Evolutionary conservation across 2,888 invertebrate species (phyloP), one percentile per base, ranked within the genome.

Genomic region (Cerastis leucographa): DNA sequence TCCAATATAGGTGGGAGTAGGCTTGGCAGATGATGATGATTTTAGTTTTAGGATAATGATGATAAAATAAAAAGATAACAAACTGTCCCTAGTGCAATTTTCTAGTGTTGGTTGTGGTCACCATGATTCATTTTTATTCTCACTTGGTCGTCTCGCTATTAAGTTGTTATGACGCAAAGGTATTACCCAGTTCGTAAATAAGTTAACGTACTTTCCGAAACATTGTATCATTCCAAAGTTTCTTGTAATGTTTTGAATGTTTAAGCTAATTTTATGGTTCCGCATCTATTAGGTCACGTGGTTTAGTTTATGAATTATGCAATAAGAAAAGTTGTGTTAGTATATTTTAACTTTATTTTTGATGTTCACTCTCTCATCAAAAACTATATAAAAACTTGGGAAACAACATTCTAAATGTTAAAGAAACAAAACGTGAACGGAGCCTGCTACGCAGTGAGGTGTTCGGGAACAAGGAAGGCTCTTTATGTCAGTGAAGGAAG

Each of bases 381-480:
- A 22, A 44, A 65, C 4, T 62, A 44, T 35, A n/a, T 51, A 25
- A 51, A 42, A 70, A 71, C 35, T 56, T 62, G 49, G 6, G 19
- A 3, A 17, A 29, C 9, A 61, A 49, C 17, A 44, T 59, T 59
- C 2, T 22, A 66, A 70, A 66, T 64, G 29, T 56, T 49, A 42
- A 22, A 71, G 54, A 46, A 49, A 76, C 76, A 83, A 80, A 83
- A 78, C 72, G 78, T 80, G 74, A 87, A 85, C 75, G 82, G 78
- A 90, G 91, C 90, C n/a, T 92, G 92, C 92, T 92, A 89, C 92
- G 92, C 92, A 89, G 91, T 86, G 89, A 89, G 90, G 90, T 90
- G 90, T 89, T 89, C 89, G 91, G 89, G 90, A 91, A 91, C 88
- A 91, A 90, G 92, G 94, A 93, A 94, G 93, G 90, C 87, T 87